Evolutionary conservation across 2,113 vertebrate genomes (phyloP), one percentile per base, ranked within the genome.

Genomic region (Lophura nycthemera): DNA sequence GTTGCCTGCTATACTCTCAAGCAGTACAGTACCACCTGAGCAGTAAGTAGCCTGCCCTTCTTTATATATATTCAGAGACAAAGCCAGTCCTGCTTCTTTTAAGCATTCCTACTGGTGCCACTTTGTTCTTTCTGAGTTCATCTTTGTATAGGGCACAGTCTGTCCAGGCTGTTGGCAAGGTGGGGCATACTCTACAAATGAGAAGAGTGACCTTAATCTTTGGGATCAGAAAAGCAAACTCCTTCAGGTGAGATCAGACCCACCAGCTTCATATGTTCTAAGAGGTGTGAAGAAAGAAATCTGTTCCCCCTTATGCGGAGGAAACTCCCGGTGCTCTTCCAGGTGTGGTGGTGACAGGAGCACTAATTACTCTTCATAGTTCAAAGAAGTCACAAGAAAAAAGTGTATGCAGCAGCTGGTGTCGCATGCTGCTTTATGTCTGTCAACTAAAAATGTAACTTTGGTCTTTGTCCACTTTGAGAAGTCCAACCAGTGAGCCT

Each of bases 401-500:
- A 59, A 8, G 30, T 71, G 11, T 64, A 24, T 19, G 11, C 73
- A 42, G 79, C 80, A 91, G 89, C 13, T 88, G 45, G 18, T 76
- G 38, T 85, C 43, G 45, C 20, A 86, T 73, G 18, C 65, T 86
- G 27, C 65, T 88, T 74, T 50, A 67, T 88, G 72, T 59, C 71
- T 89, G 60, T 91, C 60, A 74, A 0, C 66, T 85, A 54, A 91
- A 76, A 93, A 78, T 86, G 15, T 89, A 50, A n/a, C 17, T 90
- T 95, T 88, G 65, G 43, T 95, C 47, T 79, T 54, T 69, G 87
- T 94, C 82, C 18, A 3, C 83, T 87, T 15, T 56, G 67, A 91
- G 60, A 92, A 93, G 29, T 42, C 72, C 83, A 87, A 93, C 72
- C 93, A 92, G 43, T 60, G 34, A 94, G 87, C 79, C 52, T 29